Base-by-base conservation (phyloP, 2,113 vertebrate species). In the Engystomops pustulosus region DNA sequence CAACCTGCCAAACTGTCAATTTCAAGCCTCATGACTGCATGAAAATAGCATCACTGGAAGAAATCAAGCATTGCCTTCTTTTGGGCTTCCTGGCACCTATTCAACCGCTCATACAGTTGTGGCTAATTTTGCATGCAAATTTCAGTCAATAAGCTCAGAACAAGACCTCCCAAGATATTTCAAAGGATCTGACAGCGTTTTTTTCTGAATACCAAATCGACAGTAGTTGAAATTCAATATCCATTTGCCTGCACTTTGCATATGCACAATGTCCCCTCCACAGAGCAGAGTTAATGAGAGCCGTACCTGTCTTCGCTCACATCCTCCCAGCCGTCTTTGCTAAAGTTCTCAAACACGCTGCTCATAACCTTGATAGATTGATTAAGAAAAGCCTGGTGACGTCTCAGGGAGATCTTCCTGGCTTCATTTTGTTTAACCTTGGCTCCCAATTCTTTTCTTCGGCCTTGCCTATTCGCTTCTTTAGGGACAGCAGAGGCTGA, bases 61-160 rank as follows among this genome's bases (percentile, higher is more conserved):
- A 96, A 96, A 95, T 96, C 95, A 95, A 95, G 95, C 95, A 96
- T 95, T 89, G 92, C 94, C 93, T 95, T 95, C 95, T 95, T 97
- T 95, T 93, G 92, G 94, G 94, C 94, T 96, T 95, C 91, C 95
- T 98, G 97, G 97, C 97, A 96, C 90, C 90, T 92, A 94, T 96
- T 97, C 96, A 98, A 97, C 94, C 94, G 93, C 94, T 96, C 93
- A 91, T 92, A 93, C 94, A 96, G 95, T 96, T 95, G 95, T 96
- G 96, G 96, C 96, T 98, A 98, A 98, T 98, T 99, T 95, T 92
- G 92, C 96, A 99, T 99, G 97, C 97, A 98, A 98, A 99, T 99
- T 98, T 98, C 95, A 98, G 97, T 98, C 97, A 98, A 98, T 98
- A 97, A 98, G 95, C 97, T 97, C 93, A 94, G 91, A 98, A 98